Evolutionary conservation across 2,797 vertebrate species (phyloP), one percentile per base, ranked within the genome.

Genomic region (Rhinophrynus dorsalis): DNA sequence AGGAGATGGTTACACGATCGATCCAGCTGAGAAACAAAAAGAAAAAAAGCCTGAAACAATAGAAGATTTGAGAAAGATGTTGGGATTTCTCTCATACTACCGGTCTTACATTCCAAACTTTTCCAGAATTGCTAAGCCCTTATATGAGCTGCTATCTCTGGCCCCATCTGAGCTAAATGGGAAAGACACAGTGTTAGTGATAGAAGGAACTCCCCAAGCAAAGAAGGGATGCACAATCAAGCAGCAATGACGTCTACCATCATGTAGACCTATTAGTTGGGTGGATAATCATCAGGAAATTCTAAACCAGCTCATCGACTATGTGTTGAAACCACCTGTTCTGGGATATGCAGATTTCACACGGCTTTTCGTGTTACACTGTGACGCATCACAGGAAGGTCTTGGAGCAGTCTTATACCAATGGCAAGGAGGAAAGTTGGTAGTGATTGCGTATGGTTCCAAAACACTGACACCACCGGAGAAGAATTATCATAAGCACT

Each of bases 221-320:
- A 45, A 20, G 18, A 45, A 18, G 10, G 15, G 18, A 15, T 12
- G 42, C 1, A 1, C 1, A 45, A 21, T 15, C 18, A 45, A 8
- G 1, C 8, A 18, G 13, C 18, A 5, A 32, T 32, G 5, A 32
- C 29, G n/a, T n/a, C n/a, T n/a, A 5, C 29, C 29, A 32, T 32
- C 29, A 32, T 32, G 42, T 45, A 21, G 42, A 45, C 42, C 6
- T 18, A 2, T 45, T 21, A 45, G 42, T n/a, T n/a, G n/a, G n/a
- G n/a, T n/a, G n/a, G n/a, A n/a, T n/a, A n/a, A n/a, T n/a, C 42
- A 47, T 47, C 42, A 47, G 42, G 42, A 47, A 18, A 21, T 47
- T 18, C 18, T 47, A 47, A 47, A 47, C 42, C 42, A 47, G 42
- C 42, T 47, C 2, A 47, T 18, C 4, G 3, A 40, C 1, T 12